Evolutionary conservation across 1,140 invertebrate genomes (phyloP).

Genomic region (Bemisia tabaci): DNA sequence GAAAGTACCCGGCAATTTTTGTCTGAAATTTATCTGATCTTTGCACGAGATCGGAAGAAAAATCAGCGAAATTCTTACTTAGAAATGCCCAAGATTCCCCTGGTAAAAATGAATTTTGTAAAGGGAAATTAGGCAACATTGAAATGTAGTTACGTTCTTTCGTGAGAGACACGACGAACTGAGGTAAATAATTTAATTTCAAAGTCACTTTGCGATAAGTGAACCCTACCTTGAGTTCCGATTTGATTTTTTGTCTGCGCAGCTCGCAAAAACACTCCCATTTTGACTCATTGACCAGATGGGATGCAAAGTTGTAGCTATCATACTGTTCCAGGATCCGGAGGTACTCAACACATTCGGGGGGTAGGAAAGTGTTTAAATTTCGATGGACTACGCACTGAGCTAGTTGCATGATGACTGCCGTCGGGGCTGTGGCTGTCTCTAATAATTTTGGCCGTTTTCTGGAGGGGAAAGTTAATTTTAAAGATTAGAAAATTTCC

Average conservation of each 20-base stretch:
- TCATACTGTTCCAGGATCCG: background rate
- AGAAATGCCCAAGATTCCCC: too few relatives aligned
- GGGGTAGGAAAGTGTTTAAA: background rate
- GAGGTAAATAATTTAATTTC: too few relatives aligned
- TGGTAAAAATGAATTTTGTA: too few relatives aligned
- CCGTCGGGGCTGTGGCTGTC: background rate
- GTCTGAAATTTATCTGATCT: too few relatives aligned
- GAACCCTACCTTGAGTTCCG: background rate
- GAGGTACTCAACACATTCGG: background rate
- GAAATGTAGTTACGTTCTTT: too few relatives aligned
- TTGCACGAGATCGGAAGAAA: too few relatives aligned
- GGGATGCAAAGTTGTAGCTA: background rate
- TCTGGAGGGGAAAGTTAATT: too few relatives aligned
- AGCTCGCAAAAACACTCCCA: background rate
- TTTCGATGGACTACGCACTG: background rate
- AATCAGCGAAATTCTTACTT: too few relatives aligned
- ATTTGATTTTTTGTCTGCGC: background rate
- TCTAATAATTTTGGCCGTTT: background rate
- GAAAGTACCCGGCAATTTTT: too few relatives aligned
- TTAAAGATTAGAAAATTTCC: too few relatives aligned
- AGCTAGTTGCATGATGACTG: background rate
- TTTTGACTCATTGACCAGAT: background rate
- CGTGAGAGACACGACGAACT: too few relatives aligned
- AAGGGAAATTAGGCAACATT: too few relatives aligned
- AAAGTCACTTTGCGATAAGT: background rate